Conservation (phyloP, 2,113 vertebrate species). For the Argyrosomus japonicus region DNA sequence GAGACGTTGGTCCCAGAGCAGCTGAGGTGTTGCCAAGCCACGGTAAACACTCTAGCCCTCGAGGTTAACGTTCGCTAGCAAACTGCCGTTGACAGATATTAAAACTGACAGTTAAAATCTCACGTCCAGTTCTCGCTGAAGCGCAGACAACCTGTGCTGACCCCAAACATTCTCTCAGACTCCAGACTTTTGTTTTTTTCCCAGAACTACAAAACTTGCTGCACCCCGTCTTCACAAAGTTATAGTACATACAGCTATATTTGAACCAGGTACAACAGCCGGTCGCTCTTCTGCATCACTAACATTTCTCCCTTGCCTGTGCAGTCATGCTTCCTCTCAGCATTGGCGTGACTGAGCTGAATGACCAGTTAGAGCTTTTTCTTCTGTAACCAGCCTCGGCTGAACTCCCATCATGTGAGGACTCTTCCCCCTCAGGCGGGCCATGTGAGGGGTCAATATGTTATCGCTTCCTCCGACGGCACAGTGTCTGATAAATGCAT, state of each 20-base stretch:
- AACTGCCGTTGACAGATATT: too few species aligned
- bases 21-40: too few species aligned
- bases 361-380: constrained; percentile 9
- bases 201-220: too few species aligned
- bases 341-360: neutral
- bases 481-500: constrained; percentile 9
- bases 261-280: neutral
- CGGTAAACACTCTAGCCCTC: too few species aligned
- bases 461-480: neutral
- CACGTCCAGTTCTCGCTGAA: too few species aligned
- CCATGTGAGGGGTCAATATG: constrained; percentile 48
- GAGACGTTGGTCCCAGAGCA: too few species aligned
- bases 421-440: constrained; percentile 28
- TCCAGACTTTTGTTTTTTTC: too few species aligned
- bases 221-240: neutral
- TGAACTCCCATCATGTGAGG: constrained; percentile 60
- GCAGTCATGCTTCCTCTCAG: constrained; percentile 6
- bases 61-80: too few species aligned
- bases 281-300: neutral
- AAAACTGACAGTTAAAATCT: too few species aligned
- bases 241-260: neutral
- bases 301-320: neutral
- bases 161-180: too few species aligned
- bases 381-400: constrained; percentile 1
- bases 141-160: too few species aligned